Base-by-base conservation (phyloP, 2,113 vertebrate genomes). In the Columba janthina region DNA sequence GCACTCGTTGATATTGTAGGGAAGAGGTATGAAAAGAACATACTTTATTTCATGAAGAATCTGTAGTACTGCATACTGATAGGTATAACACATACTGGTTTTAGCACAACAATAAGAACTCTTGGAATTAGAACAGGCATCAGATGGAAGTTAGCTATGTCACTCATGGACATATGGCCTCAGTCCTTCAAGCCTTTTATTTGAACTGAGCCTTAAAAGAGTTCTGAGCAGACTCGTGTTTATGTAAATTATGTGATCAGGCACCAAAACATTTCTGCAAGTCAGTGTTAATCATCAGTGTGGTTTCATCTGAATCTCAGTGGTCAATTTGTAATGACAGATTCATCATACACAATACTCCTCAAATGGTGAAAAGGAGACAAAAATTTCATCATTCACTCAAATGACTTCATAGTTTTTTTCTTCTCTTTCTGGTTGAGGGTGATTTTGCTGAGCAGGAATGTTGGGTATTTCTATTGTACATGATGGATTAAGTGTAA, bases 261-360 rank as follows among this genome's bases (percentile, higher is more conserved):
- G 38, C 12, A 54, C 7, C 24, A 54, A 56, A 72, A 46, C 9
- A 16, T 8, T 87, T 61, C 46, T 38, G n/a, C 16, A 17, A 38
- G 12, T 38, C 61, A 48, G 7, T 32, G 8, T 13, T 69, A 7
- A 21, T 10, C 25, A 25, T 20, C 10, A 4, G 0, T 26, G 22
- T 34, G n/a, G 7, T 34, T 44, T 54, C 38, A 44, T 44, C 10
- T 40, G 32, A 48, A 50, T 24, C 15, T 46, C 34, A 69, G 19
- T 0, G 1, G 15, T 8, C 2, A 56, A 8, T 36, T 70, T 73
- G 20, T 24, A 28, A 11, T 6, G 13, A 15, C 12, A 21, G 31
- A 32, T 57, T 69, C 7, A 32, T 34, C 28, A 28, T 42, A 34
- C 17, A 26, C 9, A 22, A 11, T 32, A 17, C 31, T 74, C 31